Evolutionary conservation across 1,140 invertebrate species (phyloP).

Genomic region (Bombus pyrosoma): DNA sequence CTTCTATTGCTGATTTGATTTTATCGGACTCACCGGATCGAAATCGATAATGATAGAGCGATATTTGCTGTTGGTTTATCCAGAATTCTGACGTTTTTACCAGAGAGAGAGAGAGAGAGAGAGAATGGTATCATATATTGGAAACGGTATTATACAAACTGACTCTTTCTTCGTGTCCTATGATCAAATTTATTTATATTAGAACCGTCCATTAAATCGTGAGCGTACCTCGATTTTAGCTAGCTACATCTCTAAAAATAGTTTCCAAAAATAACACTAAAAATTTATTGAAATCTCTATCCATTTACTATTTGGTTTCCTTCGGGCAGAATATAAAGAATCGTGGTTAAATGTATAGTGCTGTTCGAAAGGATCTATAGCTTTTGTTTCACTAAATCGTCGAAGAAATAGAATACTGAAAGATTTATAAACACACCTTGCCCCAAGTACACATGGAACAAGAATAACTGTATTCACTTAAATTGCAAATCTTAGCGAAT

Average conservation of each 20-base stretch:
- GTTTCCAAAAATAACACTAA: not conserved
- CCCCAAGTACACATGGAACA: not conserved
- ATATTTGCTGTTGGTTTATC: not conserved
- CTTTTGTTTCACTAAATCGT: not conserved
- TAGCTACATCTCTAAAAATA: no score
- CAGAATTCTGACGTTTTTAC: not conserved
- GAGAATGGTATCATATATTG: not conserved
- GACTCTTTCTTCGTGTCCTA: not conserved
- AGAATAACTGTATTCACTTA: not conserved
- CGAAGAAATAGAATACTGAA: not conserved
- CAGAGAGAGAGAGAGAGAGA: not conserved
- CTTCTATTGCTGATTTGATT: conserved; percentile 42
- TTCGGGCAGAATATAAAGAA: not conserved
- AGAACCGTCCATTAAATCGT: not conserved
- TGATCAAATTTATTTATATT: conserved; percentile 38
- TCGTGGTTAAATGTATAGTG: no score
- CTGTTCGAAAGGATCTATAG: no score
- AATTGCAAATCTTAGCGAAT: not conserved
- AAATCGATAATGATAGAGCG: conserved; percentile 18
- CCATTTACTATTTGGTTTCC: not conserved
- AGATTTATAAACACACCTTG: not conserved
- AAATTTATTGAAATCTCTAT: not conserved
- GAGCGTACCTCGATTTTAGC: no score
- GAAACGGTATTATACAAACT: not conserved
- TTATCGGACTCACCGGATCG: conserved; percentile 29